Conservation (phyloP, 2,888 invertebrate genomes). For the Eupithecia centaureata region DNA sequence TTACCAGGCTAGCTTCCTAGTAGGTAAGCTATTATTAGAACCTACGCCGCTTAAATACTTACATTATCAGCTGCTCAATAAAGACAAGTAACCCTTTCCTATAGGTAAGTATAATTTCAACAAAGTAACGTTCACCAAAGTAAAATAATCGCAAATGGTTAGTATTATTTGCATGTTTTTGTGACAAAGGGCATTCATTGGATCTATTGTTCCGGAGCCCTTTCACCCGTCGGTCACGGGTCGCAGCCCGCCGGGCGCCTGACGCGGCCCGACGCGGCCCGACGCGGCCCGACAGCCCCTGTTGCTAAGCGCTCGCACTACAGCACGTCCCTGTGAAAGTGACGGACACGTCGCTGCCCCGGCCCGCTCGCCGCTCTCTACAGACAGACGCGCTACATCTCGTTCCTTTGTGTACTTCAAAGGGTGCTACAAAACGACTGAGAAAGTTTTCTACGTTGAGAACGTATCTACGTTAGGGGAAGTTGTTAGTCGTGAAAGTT, state of each 20-base stretch:
- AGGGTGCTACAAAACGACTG: too few species aligned
- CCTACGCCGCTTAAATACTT: too few species aligned
- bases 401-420: too few species aligned
- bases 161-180: slow-evolving; percentile 18
- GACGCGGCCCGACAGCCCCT: neutral
- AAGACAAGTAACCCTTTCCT: too few species aligned
- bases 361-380: neutral
- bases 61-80: too few species aligned
- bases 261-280: neutral
- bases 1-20: too few species aligned
- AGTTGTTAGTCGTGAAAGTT: too few species aligned
- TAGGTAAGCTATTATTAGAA: too few species aligned
- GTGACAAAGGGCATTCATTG: slow-evolving; percentile 14
- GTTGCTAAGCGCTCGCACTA: neutral
- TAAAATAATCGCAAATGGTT: neutral
- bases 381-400: neutral
- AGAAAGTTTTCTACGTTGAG: too few species aligned
- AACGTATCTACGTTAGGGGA: too few species aligned
- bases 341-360: neutral
- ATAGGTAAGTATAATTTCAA: too few species aligned
- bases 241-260: neutral
- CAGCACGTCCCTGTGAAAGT: slow-evolving; percentile 3
- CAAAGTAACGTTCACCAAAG: neutral
- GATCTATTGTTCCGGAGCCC: neutral
- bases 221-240: neutral